Evolutionary conservation across 2,113 vertebrate species (phyloP).

Genomic region (Ictidomys tridecemlineatus): DNA sequence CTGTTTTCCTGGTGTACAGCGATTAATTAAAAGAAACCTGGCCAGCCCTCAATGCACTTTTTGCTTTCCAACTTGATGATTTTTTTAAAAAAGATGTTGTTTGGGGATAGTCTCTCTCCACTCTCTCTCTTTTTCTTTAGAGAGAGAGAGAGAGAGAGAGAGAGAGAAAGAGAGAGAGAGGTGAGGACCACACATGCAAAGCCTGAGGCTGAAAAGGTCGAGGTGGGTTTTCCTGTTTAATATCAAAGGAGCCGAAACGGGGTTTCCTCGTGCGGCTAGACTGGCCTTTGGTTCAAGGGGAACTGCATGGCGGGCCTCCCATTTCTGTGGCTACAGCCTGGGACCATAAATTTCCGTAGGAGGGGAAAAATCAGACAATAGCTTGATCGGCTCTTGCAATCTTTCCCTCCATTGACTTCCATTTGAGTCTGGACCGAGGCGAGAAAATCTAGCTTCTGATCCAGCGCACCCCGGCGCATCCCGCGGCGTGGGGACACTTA

Average conservation of each 20-base stretch:
- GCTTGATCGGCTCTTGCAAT: not conserved
- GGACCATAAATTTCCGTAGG: not conserved
- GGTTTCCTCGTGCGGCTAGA: not conserved
- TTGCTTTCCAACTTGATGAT: too few relatives aligned
- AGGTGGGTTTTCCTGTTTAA: slow-evolving; percentile 9
- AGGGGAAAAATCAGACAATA: rapidly evolving
- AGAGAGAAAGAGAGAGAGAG: not conserved
- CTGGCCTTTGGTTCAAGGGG: not conserved
- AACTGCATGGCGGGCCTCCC: not conserved
- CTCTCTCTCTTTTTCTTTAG: not conserved
- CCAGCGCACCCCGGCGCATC: not conserved
- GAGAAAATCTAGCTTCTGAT: not conserved
- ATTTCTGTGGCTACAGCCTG: not conserved
- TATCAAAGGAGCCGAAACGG: not conserved
- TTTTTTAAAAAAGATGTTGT: not conserved
- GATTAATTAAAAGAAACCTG: not conserved
- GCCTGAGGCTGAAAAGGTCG: not conserved
- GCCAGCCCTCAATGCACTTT: too few relatives aligned
- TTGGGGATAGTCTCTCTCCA: not conserved
- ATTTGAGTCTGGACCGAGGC: too few relatives aligned
- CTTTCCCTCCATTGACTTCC: not conserved
- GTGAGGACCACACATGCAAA: slow-evolving; percentile 37
- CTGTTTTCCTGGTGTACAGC: not conserved
- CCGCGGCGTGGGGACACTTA: slow-evolving; percentile 75
- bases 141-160: not conserved